A percentile compares a stretch with the other conserved stretches of the same genome.
Conservation (phyloP, 2,888 invertebrate genomes). For the Hirtodrosophila histrioides region DNA sequence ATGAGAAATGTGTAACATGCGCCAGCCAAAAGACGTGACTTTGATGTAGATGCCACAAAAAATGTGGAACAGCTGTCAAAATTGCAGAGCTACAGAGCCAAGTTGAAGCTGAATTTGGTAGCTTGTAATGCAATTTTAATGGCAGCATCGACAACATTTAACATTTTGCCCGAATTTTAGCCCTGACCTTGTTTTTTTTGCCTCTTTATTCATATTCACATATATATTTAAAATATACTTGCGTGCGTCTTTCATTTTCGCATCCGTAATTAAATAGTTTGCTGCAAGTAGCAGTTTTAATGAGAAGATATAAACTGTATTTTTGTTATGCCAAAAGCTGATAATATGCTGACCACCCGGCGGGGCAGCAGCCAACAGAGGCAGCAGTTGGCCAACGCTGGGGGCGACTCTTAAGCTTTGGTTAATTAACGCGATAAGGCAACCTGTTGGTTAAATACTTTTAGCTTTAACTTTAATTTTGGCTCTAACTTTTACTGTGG, state of each 20-base stretch:
- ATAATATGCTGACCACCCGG: conserved; percentile 45
- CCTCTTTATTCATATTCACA: conserved; percentile 33
- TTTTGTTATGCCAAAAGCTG: neutral
- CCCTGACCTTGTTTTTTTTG: conserved; percentile 55
- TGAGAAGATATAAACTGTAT: conserved; percentile 16
- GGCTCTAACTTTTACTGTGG: neutral
- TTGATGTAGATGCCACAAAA: conserved; percentile 60
- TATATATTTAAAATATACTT: conserved; percentile 14
- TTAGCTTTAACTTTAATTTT: neutral
- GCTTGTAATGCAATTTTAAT: conserved; percentile 60
- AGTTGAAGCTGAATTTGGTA: conserved; percentile 6
- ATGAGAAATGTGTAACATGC: conserved; percentile 64
- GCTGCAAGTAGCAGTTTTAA: conserved; percentile 69
- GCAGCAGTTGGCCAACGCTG: no score
- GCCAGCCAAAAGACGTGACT: conserved; percentile 49
- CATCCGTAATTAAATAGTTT: conserved; percentile 76
- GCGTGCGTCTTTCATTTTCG: conserved; percentile 49
- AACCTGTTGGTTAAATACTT: conserved; percentile 64
- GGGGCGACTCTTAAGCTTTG: conserved; percentile 37
- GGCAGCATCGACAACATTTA: conserved; percentile 27
- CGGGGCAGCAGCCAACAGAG: conserved; percentile 10
- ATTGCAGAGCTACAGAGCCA: conserved; percentile 14
- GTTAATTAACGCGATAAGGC: conserved; percentile 82
- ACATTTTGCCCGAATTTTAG: conserved; percentile 26
- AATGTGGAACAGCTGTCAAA: conserved; percentile 69